Evolutionary conservation across 2,797 vertebrate genomes (phyloP).

Genomic region (Manis pentadactyla): DNA sequence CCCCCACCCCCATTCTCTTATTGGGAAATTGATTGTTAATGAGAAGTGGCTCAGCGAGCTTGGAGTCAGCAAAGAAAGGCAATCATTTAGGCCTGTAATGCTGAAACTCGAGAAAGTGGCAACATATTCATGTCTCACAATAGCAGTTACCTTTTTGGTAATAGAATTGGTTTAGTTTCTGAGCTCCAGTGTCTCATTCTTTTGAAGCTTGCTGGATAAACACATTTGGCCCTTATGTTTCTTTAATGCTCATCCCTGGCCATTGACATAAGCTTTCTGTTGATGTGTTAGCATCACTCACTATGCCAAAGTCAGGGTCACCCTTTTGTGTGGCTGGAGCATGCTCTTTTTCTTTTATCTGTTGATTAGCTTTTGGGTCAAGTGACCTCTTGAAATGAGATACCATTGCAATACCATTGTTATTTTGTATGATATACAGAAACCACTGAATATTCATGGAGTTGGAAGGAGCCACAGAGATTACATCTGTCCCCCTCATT

Average conservation of each 20-base stretch:
- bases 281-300: neutral
- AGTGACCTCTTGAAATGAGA: neutral
- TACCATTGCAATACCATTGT: neutral
- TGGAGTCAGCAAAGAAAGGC: neutral
- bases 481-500: neutral
- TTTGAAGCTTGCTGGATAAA: neutral
- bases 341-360: neutral
- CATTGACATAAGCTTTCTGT: neutral
- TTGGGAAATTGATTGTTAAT: neutral
- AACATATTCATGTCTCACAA: neutral
- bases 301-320: neutral
- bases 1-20: neutral
- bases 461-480: neutral
- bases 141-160: neutral
- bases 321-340: neutral
- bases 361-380: neutral
- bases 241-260: neutral
- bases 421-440: neutral
- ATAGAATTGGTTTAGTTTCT: neutral
- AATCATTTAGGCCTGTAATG: neutral
- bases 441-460: neutral
- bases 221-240: neutral
- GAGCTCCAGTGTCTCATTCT: neutral
- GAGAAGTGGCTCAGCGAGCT: neutral
- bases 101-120: neutral